Base-by-base conservation (phyloP, 2,113 vertebrate species). In the Channa maculata region DNA sequence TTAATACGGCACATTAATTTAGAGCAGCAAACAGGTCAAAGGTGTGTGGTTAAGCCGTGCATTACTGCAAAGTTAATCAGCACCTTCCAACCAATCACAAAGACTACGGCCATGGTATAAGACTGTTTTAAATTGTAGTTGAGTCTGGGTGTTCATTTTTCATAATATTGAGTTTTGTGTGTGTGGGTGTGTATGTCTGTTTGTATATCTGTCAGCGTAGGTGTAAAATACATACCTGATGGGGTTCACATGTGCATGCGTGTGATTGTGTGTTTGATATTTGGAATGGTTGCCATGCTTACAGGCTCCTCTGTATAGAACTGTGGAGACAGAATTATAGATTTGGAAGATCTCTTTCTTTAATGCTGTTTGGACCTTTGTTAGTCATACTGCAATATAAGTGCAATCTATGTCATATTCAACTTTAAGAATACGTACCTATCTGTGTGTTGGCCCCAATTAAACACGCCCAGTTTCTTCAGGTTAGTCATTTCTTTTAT, bases 201-300 rank as follows among this genome's bases (percentile, higher is more conserved):
- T 14, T 53, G 68, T 75, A 49, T 61, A 63, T 68, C n/a, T 65
- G 12, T 3, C 41, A 48, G 68, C 14, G 54, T 77, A 52, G 46
- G 63, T 54, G 77, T 72, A 53, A 60, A 57, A 67, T 58, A 52
- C 3, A 14, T 62, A 70, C 67, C 62, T 67, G 69, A 66, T 55
- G 39, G 67, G 44, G 48, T 41, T 7, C 48, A 46, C 48, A 44
- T 65, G 44, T 65, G 37, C 45, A 39, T 51, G 51, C 53, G 44
- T 55, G 63, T 58, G 37, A 55, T 48, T 11, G 62, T 62, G 6
- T 54, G 54, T 55, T 52, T 49, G 68, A 65, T 50, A 85, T 57
- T 49, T 78, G 50, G 51, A 76, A 59, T 62, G 73, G 77, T 75
- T 80, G 80, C 81, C 62, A 84, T 84, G 71, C 71, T 69, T 62